Percentiles rank a stretch among this genome's conserved stretches.
phyloP scores from a whole-genome alignment of 2,113 vertebrate species.

The Sorex araneus region DNA sequence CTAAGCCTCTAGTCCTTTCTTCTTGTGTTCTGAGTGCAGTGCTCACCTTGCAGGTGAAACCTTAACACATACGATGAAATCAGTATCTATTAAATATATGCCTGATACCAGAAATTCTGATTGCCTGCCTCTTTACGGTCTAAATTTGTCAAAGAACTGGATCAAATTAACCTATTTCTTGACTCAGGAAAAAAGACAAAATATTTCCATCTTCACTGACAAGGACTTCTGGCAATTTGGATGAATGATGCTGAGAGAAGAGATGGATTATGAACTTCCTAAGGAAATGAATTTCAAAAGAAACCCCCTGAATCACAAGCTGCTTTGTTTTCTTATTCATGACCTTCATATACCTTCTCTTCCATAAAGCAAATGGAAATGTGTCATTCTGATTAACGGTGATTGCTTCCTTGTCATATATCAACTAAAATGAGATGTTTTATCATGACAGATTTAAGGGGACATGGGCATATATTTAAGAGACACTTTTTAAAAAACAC shows the following conservation, averaged over 20 bases:
- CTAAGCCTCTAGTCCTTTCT: neutral
- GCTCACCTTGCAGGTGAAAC: neutral
- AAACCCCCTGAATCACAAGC: slow-evolving; percentile 61
- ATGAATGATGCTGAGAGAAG: slow-evolving; percentile 9
- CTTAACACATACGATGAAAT: neutral
- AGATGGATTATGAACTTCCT: slow-evolving; percentile 63
- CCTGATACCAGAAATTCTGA: slow-evolving; percentile 36
- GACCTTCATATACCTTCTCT: slow-evolving; percentile 85
- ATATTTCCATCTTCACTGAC: slow-evolving; percentile 28
- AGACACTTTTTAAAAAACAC: slow-evolving; percentile 74
- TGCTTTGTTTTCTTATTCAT: slow-evolving; percentile 80
- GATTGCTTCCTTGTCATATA: slow-evolving; percentile 85
- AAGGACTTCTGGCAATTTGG: slow-evolving; percentile 57
- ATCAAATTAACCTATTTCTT: slow-evolving; percentile 65
- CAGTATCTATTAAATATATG: neutral
- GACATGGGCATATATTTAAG: slow-evolving; percentile 78
- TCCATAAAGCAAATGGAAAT: slow-evolving; percentile 76
- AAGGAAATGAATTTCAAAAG: slow-evolving; percentile 60
- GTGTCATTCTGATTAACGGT: slow-evolving; percentile 86
- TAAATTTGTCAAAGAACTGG: slow-evolving; percentile 51
- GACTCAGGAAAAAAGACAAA: slow-evolving; percentile 58
- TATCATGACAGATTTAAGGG: slow-evolving; percentile 84
- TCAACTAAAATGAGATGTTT: slow-evolving; percentile 86
- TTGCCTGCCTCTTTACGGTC: slow-evolving; percentile 22
- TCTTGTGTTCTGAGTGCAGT: neutral